Evolutionary conservation across 2,888 invertebrate species (phyloP).

Genomic region (Scaptomyza reducta): DNA sequence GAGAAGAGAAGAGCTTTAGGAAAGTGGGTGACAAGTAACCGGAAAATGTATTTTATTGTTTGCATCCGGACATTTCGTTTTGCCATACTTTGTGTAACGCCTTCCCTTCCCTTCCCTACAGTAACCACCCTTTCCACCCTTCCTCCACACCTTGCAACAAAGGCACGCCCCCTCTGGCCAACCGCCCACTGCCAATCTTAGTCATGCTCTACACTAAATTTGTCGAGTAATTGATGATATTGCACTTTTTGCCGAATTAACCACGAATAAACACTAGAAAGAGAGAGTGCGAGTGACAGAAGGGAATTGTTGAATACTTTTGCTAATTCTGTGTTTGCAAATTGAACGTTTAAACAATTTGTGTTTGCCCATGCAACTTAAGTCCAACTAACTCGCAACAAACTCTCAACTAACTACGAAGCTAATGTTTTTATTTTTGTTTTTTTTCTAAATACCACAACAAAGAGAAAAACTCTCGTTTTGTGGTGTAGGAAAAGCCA

Average conservation of each 20-base stretch:
- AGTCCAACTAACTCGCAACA: background rate
- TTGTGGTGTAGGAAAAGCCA: background rate
- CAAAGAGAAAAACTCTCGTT: background rate
- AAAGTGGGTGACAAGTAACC: constrained; percentile 82
- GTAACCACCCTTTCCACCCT: too few species aligned
- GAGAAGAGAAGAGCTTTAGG: constrained; percentile 29
- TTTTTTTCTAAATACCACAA: background rate
- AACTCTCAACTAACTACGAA: background rate
- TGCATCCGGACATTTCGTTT: constrained; percentile 80
- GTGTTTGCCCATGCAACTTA: background rate
- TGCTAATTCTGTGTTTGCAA: constrained; percentile 6
- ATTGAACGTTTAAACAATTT: constrained; percentile 6
- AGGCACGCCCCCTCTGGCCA: background rate
- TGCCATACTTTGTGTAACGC: constrained; percentile 24
- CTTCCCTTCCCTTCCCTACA: background rate
- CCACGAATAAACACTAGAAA: background rate
- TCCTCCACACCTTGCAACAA: background rate
- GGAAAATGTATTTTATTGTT: constrained; percentile 83
- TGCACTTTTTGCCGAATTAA: constrained; percentile 62
- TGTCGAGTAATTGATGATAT: constrained; percentile 79
- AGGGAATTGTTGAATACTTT: background rate
- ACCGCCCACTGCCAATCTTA: constrained; percentile 16
- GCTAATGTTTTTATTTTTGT: background rate
- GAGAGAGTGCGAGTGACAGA: background rate
- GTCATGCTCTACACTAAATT: constrained; percentile 61